A percentile compares a stretch with the other conserved stretches of the same genome.
phyloP scores from a whole-genome alignment of 2,113 vertebrate species.

The Petroica traversi region DNA sequence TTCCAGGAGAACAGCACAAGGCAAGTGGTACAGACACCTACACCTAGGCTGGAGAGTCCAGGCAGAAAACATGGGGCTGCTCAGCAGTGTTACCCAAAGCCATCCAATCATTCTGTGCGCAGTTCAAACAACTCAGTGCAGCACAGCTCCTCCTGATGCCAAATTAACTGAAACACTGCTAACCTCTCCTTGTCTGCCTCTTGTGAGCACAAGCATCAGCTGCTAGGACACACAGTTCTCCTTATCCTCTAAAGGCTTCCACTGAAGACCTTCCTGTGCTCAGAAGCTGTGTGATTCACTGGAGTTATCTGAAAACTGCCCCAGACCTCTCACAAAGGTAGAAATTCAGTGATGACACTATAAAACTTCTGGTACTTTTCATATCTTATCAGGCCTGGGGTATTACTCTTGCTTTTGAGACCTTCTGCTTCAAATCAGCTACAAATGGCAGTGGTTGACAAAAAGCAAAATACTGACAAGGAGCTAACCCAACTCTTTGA shows the following conservation, averaged over 20 bases:
- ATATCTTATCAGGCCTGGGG: not conserved
- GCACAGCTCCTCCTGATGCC: not conserved
- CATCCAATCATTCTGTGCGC: not conserved
- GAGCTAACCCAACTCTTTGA: not conserved
- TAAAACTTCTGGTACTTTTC: not conserved
- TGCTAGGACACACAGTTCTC: not conserved
- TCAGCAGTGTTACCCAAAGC: not conserved
- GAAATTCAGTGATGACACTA: not conserved
- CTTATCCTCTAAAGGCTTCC: not conserved
- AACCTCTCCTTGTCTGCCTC: not conserved
- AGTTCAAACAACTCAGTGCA: not conserved
- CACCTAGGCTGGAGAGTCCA: not conserved
- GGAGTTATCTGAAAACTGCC: not conserved
- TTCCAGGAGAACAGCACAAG: not conserved
- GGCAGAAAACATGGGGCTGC: not conserved
- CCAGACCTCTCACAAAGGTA: not conserved
- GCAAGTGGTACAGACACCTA: not conserved
- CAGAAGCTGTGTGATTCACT: not conserved
- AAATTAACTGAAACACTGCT: not conserved
- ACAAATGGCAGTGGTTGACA: not conserved
- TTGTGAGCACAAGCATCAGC: not conserved
- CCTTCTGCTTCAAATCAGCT: not conserved
- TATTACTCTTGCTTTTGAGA: not conserved
- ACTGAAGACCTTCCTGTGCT: not conserved
- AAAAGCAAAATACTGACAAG: not conserved